Conservation (phyloP, 2,888 invertebrate genomes). For the Agonopterix heracliana region DNA sequence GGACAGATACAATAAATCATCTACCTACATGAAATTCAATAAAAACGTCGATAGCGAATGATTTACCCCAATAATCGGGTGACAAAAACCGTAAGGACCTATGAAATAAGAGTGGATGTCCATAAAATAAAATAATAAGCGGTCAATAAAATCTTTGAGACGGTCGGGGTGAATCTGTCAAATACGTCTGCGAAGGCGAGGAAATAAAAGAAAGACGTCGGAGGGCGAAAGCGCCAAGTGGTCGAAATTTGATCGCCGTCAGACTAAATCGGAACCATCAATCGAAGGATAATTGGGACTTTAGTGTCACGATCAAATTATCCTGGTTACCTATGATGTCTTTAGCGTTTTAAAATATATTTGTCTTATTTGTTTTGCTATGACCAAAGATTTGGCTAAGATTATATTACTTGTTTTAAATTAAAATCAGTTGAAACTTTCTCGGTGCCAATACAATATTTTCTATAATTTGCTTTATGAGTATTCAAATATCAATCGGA, state of each 20-base stretch:
- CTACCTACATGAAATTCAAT: constrained; percentile 53
- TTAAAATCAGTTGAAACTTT: no score
- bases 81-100: constrained; percentile 64
- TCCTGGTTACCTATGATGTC: constrained; percentile 21
- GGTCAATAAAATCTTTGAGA: constrained; percentile 66
- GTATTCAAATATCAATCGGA: no score
- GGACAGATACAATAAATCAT: constrained; percentile 35
- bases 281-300: constrained; percentile 66
- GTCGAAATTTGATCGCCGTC: constrained; percentile 64
- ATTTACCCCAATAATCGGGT: constrained; percentile 63
- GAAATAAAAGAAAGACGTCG: constrained; percentile 41
- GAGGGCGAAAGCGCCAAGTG: constrained; percentile 51
- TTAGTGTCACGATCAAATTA: constrained; percentile 51
- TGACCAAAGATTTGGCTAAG: background rate
- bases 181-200: constrained; percentile 44
- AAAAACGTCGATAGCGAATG: constrained; percentile 55
- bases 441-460: no score
- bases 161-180: constrained; percentile 63
- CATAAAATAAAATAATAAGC: constrained; percentile 75
- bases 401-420: background rate
- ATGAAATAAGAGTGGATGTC: constrained; percentile 71
- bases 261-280: constrained; percentile 56
- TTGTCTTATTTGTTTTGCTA: background rate
- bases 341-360: background rate
- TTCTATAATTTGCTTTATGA: no score